Percentiles rank a stretch among this genome's conserved stretches.
Evolutionary conservation across 2,113 vertebrate species (phyloP).

Genomic region (Microcebus tavaratra): DNA sequence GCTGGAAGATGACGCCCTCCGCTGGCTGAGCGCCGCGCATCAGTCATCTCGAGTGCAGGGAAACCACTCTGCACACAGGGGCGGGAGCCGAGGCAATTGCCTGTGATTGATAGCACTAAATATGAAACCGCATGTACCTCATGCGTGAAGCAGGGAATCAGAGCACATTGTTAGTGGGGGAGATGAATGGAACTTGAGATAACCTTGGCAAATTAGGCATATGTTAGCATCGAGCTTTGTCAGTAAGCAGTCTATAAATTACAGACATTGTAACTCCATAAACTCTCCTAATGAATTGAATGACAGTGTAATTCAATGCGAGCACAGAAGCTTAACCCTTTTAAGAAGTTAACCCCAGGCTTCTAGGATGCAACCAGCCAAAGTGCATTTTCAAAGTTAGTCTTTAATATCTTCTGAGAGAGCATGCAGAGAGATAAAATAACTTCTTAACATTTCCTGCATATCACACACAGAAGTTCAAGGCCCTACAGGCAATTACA

Average conservation of each 20-base stretch:
- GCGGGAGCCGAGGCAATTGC: slow-evolving; percentile 86
- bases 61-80: slow-evolving; percentile 84
- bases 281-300: slow-evolving; percentile 88
- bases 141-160: slow-evolving; percentile 83
- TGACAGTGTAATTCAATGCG: slow-evolving; percentile 82
- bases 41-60: slow-evolving; percentile 73
- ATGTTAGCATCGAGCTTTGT: slow-evolving; percentile 87
- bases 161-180: slow-evolving; percentile 84
- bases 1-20: slow-evolving; percentile 83
- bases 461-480: neutral
- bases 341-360: slow-evolving; percentile 80
- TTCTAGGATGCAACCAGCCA: slow-evolving; percentile 67
- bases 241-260: slow-evolving; percentile 88
- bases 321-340: slow-evolving; percentile 83
- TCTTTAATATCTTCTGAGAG: slow-evolving; percentile 46
- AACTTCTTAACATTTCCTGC: neutral
- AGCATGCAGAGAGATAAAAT: neutral
- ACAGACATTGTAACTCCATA: slow-evolving; percentile 87
- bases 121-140: slow-evolving; percentile 86
- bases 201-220: slow-evolving; percentile 89
- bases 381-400: slow-evolving; percentile 65
- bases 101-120: slow-evolving; percentile 89
- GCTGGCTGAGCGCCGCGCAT: slow-evolving; percentile 74
- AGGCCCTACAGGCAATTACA: neutral
- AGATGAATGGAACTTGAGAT: slow-evolving; percentile 89